These are phyloP conservation scores for Acomys russatus DNA, from an alignment of 2,797 vertebrate genomes.

Conservation along the genomic window DNA sequence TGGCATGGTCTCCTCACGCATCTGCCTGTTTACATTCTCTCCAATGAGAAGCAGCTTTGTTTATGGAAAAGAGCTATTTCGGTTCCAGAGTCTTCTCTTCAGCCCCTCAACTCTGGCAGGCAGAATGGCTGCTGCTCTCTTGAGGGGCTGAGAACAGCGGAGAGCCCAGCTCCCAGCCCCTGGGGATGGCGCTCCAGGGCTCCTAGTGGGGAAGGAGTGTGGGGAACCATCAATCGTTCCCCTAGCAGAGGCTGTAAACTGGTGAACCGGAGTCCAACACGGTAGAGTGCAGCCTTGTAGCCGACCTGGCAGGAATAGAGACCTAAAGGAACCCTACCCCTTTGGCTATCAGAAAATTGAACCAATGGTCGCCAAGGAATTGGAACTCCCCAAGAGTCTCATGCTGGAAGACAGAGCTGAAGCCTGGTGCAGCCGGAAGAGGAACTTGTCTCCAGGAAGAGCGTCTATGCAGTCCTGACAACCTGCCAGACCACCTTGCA, in stretches of 20 bases:
- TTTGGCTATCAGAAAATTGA: background rate
- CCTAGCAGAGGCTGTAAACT: background rate
- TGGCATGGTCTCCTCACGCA: slow-evolving; percentile 87
- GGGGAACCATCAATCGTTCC: background rate
- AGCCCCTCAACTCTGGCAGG: slow-evolving; percentile 84
- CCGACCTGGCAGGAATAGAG: background rate
- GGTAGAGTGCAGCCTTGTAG: background rate
- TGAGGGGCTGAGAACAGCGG: slow-evolving; percentile 63
- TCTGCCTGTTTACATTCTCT: slow-evolving; percentile 88
- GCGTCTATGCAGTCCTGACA: background rate
- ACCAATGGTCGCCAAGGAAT: background rate
- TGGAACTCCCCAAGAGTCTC: background rate
- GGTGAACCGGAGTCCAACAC: background rate
- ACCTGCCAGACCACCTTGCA: background rate
- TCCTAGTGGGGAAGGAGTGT: background rate
- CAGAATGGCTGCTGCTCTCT: slow-evolving; percentile 85
- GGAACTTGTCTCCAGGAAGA: background rate
- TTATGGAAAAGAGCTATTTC: slow-evolving; percentile 91
- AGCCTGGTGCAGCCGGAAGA: background rate
- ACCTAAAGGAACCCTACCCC: background rate
- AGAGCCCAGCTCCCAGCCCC: background rate
- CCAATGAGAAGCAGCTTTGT: slow-evolving; percentile 90
- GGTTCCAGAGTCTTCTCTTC: slow-evolving; percentile 86
- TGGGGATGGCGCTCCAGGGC: background rate
- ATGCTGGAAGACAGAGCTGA: background rate